Conservation (phyloP, 2,888 invertebrate genomes). For the Drosophila robusta region DNA sequence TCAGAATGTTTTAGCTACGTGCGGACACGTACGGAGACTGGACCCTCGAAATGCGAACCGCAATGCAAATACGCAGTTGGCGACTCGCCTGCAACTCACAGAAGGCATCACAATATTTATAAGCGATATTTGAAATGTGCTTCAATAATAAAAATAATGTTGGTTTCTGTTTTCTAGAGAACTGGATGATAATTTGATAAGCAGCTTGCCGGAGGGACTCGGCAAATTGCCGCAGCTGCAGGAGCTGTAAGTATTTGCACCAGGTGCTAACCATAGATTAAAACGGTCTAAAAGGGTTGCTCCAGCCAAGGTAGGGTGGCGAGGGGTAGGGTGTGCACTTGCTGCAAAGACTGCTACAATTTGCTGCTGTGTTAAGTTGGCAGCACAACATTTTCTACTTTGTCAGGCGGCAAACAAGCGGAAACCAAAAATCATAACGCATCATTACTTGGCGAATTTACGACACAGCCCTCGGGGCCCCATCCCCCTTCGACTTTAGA, state of each 20-base stretch:
- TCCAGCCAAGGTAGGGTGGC: background rate
- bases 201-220: slow-evolving; percentile 91
- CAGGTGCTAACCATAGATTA: slow-evolving; percentile 65
- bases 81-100: slow-evolving; percentile 40
- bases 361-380: slow-evolving; percentile 49
- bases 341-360: slow-evolving; percentile 5
- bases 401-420: slow-evolving; percentile 70
- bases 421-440: slow-evolving; percentile 81
- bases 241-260: slow-evolving; percentile 91
- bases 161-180: slow-evolving; percentile 86
- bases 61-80: slow-evolving; percentile 52
- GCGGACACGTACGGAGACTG: slow-evolving; percentile 69
- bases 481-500: background rate
- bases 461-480: slow-evolving; percentile 47
- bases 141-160: slow-evolving; percentile 33
- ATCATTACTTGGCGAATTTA: slow-evolving; percentile 82
- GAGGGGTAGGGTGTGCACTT: background rate
- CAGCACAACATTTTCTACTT: slow-evolving; percentile 59
- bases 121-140: slow-evolving; percentile 45
- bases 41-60: slow-evolving; percentile 56
- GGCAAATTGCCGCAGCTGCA: slow-evolving; percentile 90
- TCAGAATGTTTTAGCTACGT: slow-evolving; percentile 58
- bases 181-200: slow-evolving; percentile 91
- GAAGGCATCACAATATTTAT: slow-evolving; percentile 39
- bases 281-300: background rate